phyloP scores from a whole-genome alignment of 2,113 vertebrate species.

The Chionis minor region DNA sequence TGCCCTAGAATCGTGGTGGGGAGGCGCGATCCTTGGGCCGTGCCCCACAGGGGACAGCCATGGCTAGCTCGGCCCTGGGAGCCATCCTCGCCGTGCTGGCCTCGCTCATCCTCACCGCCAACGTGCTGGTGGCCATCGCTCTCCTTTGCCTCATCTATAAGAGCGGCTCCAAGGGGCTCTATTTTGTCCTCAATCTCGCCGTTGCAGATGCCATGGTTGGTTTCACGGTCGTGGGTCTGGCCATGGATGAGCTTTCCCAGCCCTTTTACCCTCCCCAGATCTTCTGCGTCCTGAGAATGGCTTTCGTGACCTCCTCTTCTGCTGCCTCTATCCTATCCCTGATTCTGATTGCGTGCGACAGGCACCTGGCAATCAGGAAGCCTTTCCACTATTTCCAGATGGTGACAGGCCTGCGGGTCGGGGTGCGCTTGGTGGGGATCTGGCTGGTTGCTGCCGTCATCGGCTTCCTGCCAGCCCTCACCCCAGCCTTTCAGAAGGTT shows the following conservation, averaged over 20 bases:
- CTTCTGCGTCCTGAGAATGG: slow-evolving; percentile 84
- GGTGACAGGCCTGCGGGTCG: slow-evolving; percentile 65
- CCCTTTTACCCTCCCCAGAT: slow-evolving; percentile 41
- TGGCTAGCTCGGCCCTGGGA: slow-evolving; percentile 62
- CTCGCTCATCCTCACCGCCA: slow-evolving; percentile 83
- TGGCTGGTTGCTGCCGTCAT: slow-evolving; percentile 80
- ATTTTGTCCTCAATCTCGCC: slow-evolving; percentile 87
- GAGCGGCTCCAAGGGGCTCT: slow-evolving; percentile 78
- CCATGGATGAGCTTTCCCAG: slow-evolving; percentile 75
- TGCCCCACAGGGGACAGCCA: background rate
- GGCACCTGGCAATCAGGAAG: slow-evolving; percentile 88
- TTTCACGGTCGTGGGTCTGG: slow-evolving; percentile 79
- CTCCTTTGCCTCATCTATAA: slow-evolving; percentile 80
- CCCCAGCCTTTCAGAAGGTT: slow-evolving; percentile 69
- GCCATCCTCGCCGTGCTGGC: slow-evolving; percentile 77
- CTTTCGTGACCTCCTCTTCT: slow-evolving; percentile 80
- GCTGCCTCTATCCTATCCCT: slow-evolving; percentile 88
- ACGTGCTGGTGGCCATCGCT: slow-evolving; percentile 74
- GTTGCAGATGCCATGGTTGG: slow-evolving; percentile 85
- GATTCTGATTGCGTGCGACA: slow-evolving; percentile 86
- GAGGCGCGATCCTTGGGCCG: accelerated
- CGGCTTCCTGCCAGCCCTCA: slow-evolving; percentile 83
- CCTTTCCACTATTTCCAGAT: slow-evolving; percentile 83
- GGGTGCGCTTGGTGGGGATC: slow-evolving; percentile 64
- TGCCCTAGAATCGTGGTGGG: background rate